Conservation (phyloP, 2,888 invertebrate genomes). For the Balanococcus diminutus region DNA sequence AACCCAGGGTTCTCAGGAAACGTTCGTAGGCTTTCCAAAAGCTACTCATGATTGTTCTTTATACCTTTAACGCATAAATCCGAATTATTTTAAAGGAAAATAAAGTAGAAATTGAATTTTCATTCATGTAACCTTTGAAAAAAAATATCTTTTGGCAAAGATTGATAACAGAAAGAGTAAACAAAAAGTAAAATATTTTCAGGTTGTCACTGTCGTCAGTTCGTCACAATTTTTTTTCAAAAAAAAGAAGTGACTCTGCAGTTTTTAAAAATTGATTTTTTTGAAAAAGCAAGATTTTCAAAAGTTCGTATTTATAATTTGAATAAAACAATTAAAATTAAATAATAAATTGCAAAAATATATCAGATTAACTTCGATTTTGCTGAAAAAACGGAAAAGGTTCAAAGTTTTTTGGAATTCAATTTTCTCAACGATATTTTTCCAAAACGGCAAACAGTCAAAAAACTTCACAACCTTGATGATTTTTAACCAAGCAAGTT, state of each 20-base stretch:
- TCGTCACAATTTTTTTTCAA: no score
- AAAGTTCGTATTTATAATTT: no score
- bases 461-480: neutral
- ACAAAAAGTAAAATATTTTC: neutral
- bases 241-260: no score
- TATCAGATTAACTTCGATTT: neutral
- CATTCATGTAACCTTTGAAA: neutral
- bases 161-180: neutral
- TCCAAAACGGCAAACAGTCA: neutral
- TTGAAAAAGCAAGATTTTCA: no score
- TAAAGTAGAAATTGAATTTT: neutral
- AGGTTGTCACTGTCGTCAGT: neutral
- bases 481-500: neutral
- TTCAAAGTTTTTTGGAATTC: no score
- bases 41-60: neutral
- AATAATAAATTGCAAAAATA: neutral
- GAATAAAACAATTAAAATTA: neutral
- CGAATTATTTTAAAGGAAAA: neutral
- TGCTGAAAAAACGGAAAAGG: neutral
- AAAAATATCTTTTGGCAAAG: neutral
- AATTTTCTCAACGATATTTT: neutral
- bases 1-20: neutral
- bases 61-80: neutral
- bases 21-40: neutral
- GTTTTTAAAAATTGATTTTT: no score